These are phyloP conservation scores for Pachyseris speciosa DNA, from an alignment of 64 coral and sea anemone species.

Conservation along the genomic window DNA sequence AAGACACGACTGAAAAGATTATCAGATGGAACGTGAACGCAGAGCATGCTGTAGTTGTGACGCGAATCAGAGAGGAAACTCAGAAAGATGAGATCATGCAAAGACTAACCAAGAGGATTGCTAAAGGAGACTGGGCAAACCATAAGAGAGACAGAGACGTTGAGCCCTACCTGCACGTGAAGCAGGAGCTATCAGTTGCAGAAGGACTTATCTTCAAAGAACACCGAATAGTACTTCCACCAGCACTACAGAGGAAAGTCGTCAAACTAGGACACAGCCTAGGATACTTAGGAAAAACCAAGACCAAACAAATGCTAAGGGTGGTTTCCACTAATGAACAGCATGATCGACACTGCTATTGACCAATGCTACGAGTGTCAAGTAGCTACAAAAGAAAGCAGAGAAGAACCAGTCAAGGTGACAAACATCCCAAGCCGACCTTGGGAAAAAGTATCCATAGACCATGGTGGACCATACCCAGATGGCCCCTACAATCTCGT, in stretches of 20 bases:
- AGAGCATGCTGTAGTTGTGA: slow-evolving; percentile 37
- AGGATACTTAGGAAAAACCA: slow-evolving; percentile 66
- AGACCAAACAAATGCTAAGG: slow-evolving; percentile 73
- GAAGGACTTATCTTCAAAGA: slow-evolving; percentile 78
- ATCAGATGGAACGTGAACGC: slow-evolving; percentile 24
- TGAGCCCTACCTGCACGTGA: slow-evolving; percentile 61
- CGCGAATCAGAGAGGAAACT: slow-evolving; percentile 23
- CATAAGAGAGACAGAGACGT: slow-evolving; percentile 55
- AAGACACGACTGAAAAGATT: slow-evolving; percentile 40
- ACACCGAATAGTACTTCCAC: slow-evolving; percentile 49
- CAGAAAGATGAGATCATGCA: slow-evolving; percentile 25
- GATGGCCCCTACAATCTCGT: slow-evolving; percentile 70
- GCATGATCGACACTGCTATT: slow-evolving; percentile 69
- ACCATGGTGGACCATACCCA: slow-evolving; percentile 61
- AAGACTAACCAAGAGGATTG: slow-evolving; percentile 28
- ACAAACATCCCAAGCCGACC: slow-evolving; percentile 52
- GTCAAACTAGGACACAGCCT: slow-evolving; percentile 66
- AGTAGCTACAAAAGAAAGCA: slow-evolving; percentile 31
- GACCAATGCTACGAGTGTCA: slow-evolving; percentile 69
- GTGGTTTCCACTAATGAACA: slow-evolving; percentile 76
- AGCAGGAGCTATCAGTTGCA: slow-evolving; percentile 47
- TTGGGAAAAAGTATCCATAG: slow-evolving; percentile 74
- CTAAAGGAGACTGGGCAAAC: slow-evolving; percentile 57
- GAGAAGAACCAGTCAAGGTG: slow-evolving; percentile 75
- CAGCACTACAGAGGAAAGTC: slow-evolving; percentile 50